phyloP scores from a whole-genome alignment of 2,888 invertebrate genomes.

The Lasioglossum pauxillum region DNA sequence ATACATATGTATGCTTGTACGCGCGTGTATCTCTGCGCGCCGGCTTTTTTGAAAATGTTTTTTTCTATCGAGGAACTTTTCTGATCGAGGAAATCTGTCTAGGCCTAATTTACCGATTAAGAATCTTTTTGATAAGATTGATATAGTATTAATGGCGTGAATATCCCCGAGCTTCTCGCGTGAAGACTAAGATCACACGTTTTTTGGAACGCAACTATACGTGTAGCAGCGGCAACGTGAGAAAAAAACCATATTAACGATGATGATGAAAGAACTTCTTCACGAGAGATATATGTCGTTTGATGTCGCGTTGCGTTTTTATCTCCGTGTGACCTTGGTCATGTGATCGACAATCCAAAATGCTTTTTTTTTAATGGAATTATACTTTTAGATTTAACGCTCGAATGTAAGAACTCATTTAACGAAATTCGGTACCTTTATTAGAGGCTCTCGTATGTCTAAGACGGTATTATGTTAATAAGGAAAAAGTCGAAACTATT shows the following conservation, averaged over 20 bases:
- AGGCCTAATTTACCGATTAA: slow-evolving; percentile 23
- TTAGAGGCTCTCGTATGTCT: background rate
- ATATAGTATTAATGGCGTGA: slow-evolving; percentile 19
- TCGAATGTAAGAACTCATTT: slow-evolving; percentile 9
- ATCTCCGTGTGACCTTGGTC: background rate
- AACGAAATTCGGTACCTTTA: slow-evolving; percentile 22
- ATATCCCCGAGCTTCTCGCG: slow-evolving; percentile 13
- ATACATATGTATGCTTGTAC: background rate
- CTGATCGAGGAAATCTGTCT: slow-evolving; percentile 4
- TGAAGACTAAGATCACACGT: slow-evolving; percentile 14
- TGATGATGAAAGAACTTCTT: background rate
- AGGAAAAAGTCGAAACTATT: slow-evolving; percentile 12
- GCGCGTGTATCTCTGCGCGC: background rate
- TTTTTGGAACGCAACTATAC: background rate
- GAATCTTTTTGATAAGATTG: slow-evolving; percentile 4
- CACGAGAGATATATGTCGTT: too few relatives aligned
- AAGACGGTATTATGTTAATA: slow-evolving; percentile 12
- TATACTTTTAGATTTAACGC: slow-evolving; percentile 11
- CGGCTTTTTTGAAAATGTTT: background rate
- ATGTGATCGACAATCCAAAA: slow-evolving; percentile 23
- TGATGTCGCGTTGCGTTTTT: background rate
- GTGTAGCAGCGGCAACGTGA: background rate
- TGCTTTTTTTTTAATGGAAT: background rate
- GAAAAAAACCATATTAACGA: background rate
- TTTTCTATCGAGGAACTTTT: background rate